phyloP scores from a whole-genome alignment of 2,797 vertebrate species.

The Macroramphosus scolopax region DNA sequence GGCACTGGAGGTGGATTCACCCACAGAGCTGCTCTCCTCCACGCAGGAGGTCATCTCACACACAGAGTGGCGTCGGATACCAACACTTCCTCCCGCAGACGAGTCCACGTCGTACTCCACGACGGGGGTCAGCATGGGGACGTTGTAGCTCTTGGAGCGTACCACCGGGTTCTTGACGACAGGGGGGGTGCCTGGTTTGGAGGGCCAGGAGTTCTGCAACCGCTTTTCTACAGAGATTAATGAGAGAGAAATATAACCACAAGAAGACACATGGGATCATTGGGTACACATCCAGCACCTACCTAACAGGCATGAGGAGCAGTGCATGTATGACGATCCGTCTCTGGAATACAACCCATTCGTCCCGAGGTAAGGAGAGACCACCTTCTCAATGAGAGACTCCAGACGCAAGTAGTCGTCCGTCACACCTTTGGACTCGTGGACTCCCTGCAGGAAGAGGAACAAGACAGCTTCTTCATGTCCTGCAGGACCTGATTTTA shows the following conservation, averaged over 20 bases:
- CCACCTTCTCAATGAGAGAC: constrained; percentile 90
- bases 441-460: constrained; percentile 83
- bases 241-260: neutral
- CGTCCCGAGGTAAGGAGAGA: constrained; percentile 93
- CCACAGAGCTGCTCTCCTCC: constrained; percentile 77
- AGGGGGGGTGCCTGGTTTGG: constrained; percentile 70
- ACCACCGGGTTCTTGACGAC: constrained; percentile 87
- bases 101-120: constrained; percentile 82
- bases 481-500: no score
- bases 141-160: constrained; percentile 94
- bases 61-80: constrained; percentile 89
- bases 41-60: constrained; percentile 90
- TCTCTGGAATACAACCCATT: constrained; percentile 88
- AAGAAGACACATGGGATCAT: neutral
- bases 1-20: constrained; percentile 15
- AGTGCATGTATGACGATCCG: constrained; percentile 77
- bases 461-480: no score
- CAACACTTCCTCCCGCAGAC: constrained; percentile 7
- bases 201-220: constrained; percentile 74
- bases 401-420: constrained; percentile 93
- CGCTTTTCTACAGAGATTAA: constrained; percentile 81
- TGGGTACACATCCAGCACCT: no score
- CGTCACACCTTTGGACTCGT: constrained; percentile 88
- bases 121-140: constrained; percentile 89
- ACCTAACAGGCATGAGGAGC: constrained; percentile 89